A percentile compares a stretch with the other conserved stretches of the same genome.
Evolutionary conservation across 2,113 vertebrate genomes (phyloP).

Genomic region (Leucopsar rothschildi): DNA sequence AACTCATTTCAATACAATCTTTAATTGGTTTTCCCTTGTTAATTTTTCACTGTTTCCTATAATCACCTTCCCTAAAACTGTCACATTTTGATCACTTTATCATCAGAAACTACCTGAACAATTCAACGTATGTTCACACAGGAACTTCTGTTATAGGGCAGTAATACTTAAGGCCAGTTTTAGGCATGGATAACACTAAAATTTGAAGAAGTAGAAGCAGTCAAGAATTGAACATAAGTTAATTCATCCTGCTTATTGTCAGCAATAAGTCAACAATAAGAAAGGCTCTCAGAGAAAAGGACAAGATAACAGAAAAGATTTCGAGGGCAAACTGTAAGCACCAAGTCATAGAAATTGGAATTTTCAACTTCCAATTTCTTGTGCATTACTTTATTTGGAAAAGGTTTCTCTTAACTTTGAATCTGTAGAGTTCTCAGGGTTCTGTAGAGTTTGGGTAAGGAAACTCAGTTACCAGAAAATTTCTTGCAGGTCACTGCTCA

Average conservation of each 20-base stretch:
- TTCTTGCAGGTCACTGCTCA: background rate
- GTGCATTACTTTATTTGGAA: background rate
- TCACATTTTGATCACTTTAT: background rate
- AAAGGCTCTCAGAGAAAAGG: background rate
- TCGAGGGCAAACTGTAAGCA: background rate
- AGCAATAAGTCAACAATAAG: background rate
- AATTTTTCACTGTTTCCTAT: background rate
- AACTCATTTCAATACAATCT: background rate
- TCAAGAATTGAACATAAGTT: background rate
- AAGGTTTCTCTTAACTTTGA: background rate
- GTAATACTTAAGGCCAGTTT: background rate
- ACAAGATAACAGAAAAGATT: background rate
- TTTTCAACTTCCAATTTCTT: background rate
- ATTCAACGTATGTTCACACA: background rate
- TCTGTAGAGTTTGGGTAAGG: background rate
- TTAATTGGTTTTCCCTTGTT: background rate
- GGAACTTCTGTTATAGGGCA: background rate
- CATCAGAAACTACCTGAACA: background rate
- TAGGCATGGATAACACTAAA: background rate
- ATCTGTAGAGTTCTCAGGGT: background rate
- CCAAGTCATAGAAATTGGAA: accelerated
- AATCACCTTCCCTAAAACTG: background rate
- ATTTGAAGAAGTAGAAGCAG: background rate
- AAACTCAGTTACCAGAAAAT: background rate
- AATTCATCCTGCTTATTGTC: background rate